Conservation (phyloP, 2,888 invertebrate species). For the Limnephilus auricula region DNA sequence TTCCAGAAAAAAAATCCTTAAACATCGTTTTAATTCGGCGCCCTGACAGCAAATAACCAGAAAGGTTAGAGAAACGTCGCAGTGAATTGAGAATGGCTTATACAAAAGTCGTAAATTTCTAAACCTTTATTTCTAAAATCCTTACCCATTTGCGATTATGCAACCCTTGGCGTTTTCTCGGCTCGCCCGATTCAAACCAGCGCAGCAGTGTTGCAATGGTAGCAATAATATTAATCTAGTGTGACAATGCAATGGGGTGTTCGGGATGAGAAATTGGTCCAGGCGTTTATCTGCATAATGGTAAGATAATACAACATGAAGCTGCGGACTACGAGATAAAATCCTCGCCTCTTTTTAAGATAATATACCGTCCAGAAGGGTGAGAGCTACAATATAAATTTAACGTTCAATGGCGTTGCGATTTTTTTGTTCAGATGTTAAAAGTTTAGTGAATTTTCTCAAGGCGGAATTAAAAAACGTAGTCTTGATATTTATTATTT, state of each 20-base stretch:
- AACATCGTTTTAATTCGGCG: too few species aligned
- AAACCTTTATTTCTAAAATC: not conserved
- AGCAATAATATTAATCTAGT: not conserved
- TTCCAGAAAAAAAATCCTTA: too few species aligned
- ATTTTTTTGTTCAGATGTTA: not conserved
- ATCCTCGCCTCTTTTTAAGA: not conserved
- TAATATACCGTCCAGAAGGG: not conserved
- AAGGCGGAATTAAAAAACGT: too few species aligned
- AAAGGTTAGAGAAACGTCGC: not conserved
- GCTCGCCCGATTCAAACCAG: not conserved
- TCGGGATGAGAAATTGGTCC: not conserved
- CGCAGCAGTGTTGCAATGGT: not conserved
- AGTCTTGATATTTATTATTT: too few species aligned
- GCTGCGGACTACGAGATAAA: not conserved
- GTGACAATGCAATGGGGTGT: not conserved
- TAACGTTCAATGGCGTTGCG: not conserved
- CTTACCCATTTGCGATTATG: not conserved
- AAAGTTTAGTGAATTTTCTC: not conserved
- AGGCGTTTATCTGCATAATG: not conserved
- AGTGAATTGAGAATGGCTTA: not conserved
- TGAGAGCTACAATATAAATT: not conserved
- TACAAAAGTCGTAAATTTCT: not conserved
- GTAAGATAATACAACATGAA: not conserved
- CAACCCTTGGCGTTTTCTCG: not conserved
- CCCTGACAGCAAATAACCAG: too few species aligned